Conservation (phyloP, 23 tunicate species). For the Diplosoma virens region DNA sequence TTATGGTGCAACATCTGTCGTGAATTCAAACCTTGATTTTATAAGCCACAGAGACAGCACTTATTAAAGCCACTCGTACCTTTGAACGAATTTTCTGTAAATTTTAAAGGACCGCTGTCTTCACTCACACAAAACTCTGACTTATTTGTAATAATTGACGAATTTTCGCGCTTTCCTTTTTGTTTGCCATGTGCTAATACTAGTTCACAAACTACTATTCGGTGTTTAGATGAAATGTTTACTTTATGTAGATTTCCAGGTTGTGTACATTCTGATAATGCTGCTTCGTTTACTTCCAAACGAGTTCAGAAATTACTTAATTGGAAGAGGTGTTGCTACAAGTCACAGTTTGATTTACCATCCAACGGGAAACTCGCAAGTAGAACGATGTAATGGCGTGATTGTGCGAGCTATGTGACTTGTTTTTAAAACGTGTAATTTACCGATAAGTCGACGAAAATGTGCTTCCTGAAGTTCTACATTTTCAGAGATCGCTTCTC, state of each 20-base stretch:
- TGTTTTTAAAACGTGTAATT: not conserved
- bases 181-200: no score
- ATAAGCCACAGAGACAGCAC: no score
- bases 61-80: no score
- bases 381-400: slow-evolving; percentile 5
- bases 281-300: not conserved
- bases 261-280: slow-evolving; percentile 2
- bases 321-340: not conserved
- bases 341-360: not conserved
- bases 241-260: not conserved
- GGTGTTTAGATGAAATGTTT: not conserved
- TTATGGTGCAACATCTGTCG: no score
- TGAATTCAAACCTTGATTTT: no score
- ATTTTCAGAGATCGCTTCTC: not conserved
- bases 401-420: not conserved
- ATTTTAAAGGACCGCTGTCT: no score
- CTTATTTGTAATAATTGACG: no score
- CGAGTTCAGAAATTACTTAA: not conserved
- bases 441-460: not conserved
- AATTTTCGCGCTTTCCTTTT: no score
- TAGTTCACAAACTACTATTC: not conserved
- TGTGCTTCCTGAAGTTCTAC: slow-evolving; percentile 24
- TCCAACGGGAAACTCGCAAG: slow-evolving; percentile 15
- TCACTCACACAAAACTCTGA: no score
- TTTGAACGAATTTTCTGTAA: no score